Percentiles rank a stretch among this genome's conserved stretches.
Evolutionary conservation across 2,888 invertebrate species (phyloP).

Genomic region (Plebejus melissa): DNA sequence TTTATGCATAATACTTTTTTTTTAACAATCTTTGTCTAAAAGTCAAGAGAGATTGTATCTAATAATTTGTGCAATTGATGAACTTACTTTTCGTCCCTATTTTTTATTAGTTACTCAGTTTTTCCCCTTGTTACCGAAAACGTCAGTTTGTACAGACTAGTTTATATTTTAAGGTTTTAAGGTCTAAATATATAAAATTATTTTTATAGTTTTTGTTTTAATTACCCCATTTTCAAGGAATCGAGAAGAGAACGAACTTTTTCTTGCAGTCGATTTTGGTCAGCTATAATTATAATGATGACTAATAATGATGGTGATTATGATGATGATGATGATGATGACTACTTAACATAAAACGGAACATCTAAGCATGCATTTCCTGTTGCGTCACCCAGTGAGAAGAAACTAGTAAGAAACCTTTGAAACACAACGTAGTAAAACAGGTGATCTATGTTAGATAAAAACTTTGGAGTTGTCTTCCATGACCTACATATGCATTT

Average conservation of each 20-base stretch:
- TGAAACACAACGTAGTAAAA: not conserved
- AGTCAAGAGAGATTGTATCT: too few relatives aligned
- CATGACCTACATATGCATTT: not conserved
- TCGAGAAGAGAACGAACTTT: not conserved
- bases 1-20: not conserved
- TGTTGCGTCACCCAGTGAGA: slow-evolving; percentile 3
- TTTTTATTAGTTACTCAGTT: not conserved
- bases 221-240: not conserved
- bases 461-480: not conserved
- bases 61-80: not conserved
- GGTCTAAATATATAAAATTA: not conserved
- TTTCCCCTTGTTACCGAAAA: not conserved
- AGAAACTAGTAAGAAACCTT: not conserved
- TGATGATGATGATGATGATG: too few relatives aligned
- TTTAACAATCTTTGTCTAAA: too few relatives aligned
- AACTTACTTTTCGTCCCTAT: not conserved
- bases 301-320: too few relatives aligned
- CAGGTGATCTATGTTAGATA: not conserved
- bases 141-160: not conserved
- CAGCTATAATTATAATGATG: too few relatives aligned
- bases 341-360: not conserved
- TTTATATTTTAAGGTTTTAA: not conserved
- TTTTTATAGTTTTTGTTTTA: not conserved
- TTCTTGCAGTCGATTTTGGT: too few relatives aligned
- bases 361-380: slow-evolving; percentile 5